Evolutionary conservation across 2,888 invertebrate species (phyloP).

Genomic region (Tyria jacobaeae): DNA sequence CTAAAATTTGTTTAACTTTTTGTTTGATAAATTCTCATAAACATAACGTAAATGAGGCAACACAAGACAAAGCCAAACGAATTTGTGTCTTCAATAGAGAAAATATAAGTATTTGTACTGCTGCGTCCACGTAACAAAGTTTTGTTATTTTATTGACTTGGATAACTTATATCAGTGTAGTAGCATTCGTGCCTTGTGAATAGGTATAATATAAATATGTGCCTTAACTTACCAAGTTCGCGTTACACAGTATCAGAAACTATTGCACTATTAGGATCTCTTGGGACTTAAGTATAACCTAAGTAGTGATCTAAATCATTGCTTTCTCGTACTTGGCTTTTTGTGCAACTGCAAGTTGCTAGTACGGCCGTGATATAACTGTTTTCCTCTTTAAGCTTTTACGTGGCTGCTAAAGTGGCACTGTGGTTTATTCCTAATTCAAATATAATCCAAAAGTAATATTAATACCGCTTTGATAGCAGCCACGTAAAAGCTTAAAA

Average conservation of each 20-base stretch:
- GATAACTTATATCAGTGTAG: slow-evolving; percentile 33
- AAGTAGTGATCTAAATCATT: background rate
- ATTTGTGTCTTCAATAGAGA: slow-evolving; percentile 35
- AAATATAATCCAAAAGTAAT: too few species aligned
- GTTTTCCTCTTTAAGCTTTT: background rate
- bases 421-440: too few species aligned
- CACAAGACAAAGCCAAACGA: slow-evolving; percentile 38
- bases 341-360: background rate
- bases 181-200: slow-evolving; percentile 28
- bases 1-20: slow-evolving; percentile 22
- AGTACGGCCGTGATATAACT: background rate
- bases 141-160: slow-evolving; percentile 41
- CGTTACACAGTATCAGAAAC: slow-evolving; percentile 17
- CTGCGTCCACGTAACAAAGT: slow-evolving; percentile 34
- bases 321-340: background rate
- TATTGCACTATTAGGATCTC: slow-evolving; percentile 9
- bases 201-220: slow-evolving; percentile 34
- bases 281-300: slow-evolving; percentile 2
- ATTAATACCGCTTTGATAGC: too few species aligned
- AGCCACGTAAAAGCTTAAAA: too few species aligned
- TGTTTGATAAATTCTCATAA: slow-evolving; percentile 23
- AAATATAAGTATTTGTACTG: slow-evolving; percentile 24
- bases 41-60: slow-evolving; percentile 30
- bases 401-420: too few species aligned
- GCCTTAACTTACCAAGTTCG: slow-evolving; percentile 21